Evolutionary conservation across 2,888 invertebrate genomes (phyloP), one percentile per base, ranked within the genome.

Genomic region (Limenitis camilla): DNA sequence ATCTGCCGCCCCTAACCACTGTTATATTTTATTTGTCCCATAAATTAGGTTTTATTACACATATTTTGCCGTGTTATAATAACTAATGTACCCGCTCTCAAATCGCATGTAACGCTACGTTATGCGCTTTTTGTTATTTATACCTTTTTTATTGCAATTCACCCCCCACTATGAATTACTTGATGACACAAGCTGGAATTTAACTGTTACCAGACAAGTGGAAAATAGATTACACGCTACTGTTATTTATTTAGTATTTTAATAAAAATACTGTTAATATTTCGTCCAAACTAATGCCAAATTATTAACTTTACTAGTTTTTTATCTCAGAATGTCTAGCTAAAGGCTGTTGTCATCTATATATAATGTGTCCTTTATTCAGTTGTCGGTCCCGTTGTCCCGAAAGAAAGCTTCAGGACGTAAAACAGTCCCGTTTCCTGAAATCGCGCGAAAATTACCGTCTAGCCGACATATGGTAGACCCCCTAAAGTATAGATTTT

Each of bases 31-130:
- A 88, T 88, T 87, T 87, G 79, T 66, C 71, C 80, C 72, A 88
- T 88, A 88, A 88, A 88, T 88, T 78, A 84, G 79, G 64, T 88
- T 88, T 88, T 88, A 88, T 88, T 88, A 83, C 88, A 87, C 86
- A 88, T 88, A 88, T 88, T 88, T 88, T 88, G 88, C 87, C 85
- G 88, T 86, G 88, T 85, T 88, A 88, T 87, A 86, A 88, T 87
- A 88, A 88, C 87, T 88, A 88, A 88, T 88, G 88, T 84, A 88
- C 80, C 81, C 75, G 77, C 80, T 81, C 83, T 80, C 83, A 82
- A 82, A 83, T 81, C 81, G 76, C 79, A 74, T 84, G 87, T 85
- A 82, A 86, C 83, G 81, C 78, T 69, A 71, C 81, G 76, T 78
- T 74, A 79, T 81, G 78, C 73, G 71, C 69, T 72, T 71, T 75